Conservation (phyloP, 2,888 invertebrate species). For the Pammene fasciana region DNA sequence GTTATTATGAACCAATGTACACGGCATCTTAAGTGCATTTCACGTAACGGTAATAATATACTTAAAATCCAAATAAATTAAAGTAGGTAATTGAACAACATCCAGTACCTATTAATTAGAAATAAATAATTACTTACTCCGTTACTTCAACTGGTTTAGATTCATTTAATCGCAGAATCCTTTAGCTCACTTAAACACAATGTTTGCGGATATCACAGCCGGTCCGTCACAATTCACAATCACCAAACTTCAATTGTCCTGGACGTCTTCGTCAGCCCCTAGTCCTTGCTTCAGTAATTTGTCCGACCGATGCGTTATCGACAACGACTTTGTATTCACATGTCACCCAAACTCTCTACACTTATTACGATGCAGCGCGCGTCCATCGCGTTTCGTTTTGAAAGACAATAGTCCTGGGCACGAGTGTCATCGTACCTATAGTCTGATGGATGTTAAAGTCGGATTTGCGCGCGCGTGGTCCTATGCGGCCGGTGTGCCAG, state of each 20-base stretch:
- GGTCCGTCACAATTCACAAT: slow-evolving; percentile 64
- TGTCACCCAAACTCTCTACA: slow-evolving; percentile 78
- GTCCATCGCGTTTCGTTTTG: slow-evolving; percentile 77
- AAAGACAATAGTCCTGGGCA: slow-evolving; percentile 73
- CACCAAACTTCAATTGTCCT: slow-evolving; percentile 47
- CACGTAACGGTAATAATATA: too few relatives aligned
- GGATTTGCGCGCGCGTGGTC: slow-evolving; percentile 46
- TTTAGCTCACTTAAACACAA: slow-evolving; percentile 20
- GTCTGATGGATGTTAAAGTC: slow-evolving; percentile 44
- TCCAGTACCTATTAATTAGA: background rate
- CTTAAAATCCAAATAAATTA: background rate
- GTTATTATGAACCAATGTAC: too few relatives aligned
- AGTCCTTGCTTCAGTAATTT: slow-evolving; percentile 68
- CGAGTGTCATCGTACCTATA: slow-evolving; percentile 61
- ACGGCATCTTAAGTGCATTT: too few relatives aligned
- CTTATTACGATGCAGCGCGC: slow-evolving; percentile 74
- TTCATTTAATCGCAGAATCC: slow-evolving; percentile 49
- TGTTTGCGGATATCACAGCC: slow-evolving; percentile 15
- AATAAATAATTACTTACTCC: slow-evolving; percentile 56
- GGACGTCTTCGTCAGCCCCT: slow-evolving; percentile 41
- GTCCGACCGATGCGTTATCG: slow-evolving; percentile 58
- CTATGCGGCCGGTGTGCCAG: slow-evolving; percentile 59
- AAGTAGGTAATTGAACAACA: background rate
- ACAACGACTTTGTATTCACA: slow-evolving; percentile 74
- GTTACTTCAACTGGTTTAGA: slow-evolving; percentile 56